Base-by-base conservation (phyloP, 2,113 vertebrate genomes). In the Chitala chitala region DNA sequence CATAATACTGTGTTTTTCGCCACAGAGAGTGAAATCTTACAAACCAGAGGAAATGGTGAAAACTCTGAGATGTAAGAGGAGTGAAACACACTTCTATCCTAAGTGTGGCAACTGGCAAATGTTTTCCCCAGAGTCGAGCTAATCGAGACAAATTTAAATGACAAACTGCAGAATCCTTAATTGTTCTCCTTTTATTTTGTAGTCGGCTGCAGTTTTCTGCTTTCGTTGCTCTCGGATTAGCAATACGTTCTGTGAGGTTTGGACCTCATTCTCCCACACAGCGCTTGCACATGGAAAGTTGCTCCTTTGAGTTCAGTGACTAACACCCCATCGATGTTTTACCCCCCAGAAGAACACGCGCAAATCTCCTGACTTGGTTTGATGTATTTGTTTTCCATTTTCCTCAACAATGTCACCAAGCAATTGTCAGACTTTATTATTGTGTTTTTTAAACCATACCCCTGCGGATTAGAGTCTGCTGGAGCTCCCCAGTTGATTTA, bases 291-390 rank as follows among this genome's bases (percentile, higher is more conserved):
- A 58, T 81, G 78, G 51, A 63, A 63, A 76, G 80, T 79, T 76
- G 74, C 74, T 82, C 69, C 79, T 78, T 53, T 29, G 82, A 84
- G 77, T 82, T 80, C 85, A 83, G 84, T 83, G 82, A 80, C 80
- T 81, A 66, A 76, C 77, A 64, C 66, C 76, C 46, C 54, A 44
- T 66, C 71, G 71, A 29, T 78, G 78, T 86, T 83, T 86, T 79
- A 84, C 82, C 66, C 61, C 80, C 72, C 46, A 50, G 42, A 73
- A 51, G 80, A 78, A 76, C 81, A 83, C 73, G 58, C 71, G 31
- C 15, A 73, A 61, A 40, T 73, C 79, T 84, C 83, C 82, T n/a
- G 84, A 87, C 87, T 72, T 70, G 78, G 36, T 79, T 81, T 80
- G 79, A 71, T 75, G 70, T 64, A 71, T 80, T 78, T 69, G 76